Conservation (phyloP, 2,888 invertebrate genomes). For the Andrena chrysosceles region DNA sequence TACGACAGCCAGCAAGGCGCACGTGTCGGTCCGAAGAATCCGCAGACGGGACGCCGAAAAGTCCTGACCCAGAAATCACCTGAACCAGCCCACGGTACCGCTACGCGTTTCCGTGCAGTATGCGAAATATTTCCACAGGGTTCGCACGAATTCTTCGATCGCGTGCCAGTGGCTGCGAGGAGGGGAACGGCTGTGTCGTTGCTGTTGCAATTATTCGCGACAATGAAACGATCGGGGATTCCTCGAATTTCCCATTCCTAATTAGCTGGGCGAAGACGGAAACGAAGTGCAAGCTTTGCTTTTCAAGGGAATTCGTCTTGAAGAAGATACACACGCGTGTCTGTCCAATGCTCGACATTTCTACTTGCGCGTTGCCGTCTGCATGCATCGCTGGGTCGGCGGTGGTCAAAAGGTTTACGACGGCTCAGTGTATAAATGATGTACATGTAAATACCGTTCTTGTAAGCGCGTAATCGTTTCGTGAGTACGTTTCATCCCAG, state of each 20-base stretch:
- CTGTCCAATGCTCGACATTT: too few relatives aligned
- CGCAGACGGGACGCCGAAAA: conserved; percentile 30
- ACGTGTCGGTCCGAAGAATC: conserved; percentile 11
- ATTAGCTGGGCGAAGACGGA: too few relatives aligned
- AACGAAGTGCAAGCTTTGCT: too few relatives aligned
- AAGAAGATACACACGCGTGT: too few relatives aligned
- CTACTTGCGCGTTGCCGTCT: too few relatives aligned
- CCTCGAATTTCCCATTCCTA: too few relatives aligned
- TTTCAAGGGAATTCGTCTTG: too few relatives aligned
- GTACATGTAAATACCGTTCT: too few relatives aligned
- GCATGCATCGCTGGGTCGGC: too few relatives aligned
- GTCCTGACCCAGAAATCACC: conserved; percentile 56
- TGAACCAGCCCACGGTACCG: conserved; percentile 54
- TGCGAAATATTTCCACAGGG: conserved; percentile 29
- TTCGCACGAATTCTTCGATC: not conserved
- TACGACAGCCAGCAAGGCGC: not conserved
- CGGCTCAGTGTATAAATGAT: too few relatives aligned
- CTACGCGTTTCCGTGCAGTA: conserved; percentile 41
- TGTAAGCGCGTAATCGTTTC: not conserved
- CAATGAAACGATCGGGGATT: too few relatives aligned
- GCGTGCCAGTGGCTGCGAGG: not conserved
- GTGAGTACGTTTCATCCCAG: not conserved
- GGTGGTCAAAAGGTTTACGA: too few relatives aligned
- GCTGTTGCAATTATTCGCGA: not conserved
- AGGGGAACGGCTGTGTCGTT: not conserved